phyloP scores from a whole-genome alignment of 2,113 vertebrate genomes.

The Malurus elegans region DNA sequence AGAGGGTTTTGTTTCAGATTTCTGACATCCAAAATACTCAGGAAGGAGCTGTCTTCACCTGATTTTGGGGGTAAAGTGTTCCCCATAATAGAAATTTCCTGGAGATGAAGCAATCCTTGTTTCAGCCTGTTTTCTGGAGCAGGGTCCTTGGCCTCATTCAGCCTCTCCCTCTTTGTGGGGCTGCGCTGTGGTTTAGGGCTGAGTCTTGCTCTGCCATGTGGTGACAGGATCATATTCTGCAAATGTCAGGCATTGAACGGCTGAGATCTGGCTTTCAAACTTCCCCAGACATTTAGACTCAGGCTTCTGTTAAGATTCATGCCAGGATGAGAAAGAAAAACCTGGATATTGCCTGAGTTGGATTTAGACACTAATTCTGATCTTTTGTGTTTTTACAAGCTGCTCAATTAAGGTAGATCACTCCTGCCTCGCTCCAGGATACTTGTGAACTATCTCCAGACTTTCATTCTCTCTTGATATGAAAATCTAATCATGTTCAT shows the following conservation, averaged over 20 bases:
- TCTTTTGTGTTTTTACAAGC: slow-evolving; percentile 11
- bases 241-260: slow-evolving; percentile 1
- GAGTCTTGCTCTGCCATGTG: not conserved
- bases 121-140: not conserved
- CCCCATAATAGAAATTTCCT: not conserved
- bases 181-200: not conserved
- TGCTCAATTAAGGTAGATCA: not conserved
- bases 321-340: slow-evolving; percentile 8
- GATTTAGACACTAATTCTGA: not conserved
- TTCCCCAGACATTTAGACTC: not conserved
- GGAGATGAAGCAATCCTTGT: not conserved
- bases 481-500: slow-evolving; percentile 36
- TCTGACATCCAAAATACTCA: not conserved
- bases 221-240: slow-evolving; percentile 29
- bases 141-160: not conserved
- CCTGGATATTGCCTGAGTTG: not conserved
- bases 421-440: not conserved
- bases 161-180: not conserved
- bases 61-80: not conserved
- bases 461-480: slow-evolving; percentile 7
- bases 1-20: not conserved
- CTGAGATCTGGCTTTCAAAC: slow-evolving; percentile 13
- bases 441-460: not conserved
- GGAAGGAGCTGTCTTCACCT: not conserved
- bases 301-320: not conserved